Evolutionary conservation across 2,797 vertebrate species (phyloP), one percentile per base, ranked within the genome.

Genomic region (Danio albolineatus): DNA sequence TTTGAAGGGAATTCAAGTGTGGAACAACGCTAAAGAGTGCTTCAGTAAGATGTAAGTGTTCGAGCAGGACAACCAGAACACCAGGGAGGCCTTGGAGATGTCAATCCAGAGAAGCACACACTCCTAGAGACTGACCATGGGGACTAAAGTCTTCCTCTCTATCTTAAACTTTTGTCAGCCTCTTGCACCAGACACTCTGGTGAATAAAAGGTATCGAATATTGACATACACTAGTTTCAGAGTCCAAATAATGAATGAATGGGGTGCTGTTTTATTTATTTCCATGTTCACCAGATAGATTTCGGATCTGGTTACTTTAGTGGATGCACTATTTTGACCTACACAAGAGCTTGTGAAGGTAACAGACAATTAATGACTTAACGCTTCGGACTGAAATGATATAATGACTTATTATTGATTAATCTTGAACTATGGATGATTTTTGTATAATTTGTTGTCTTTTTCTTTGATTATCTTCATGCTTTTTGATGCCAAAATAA

Each of bases 11-110:
- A 97, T 99, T 92, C 97, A 98, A 89, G 96, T 99, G 89, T 99
- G 97, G 97, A 97, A 95, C 88, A 98, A 99, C 56, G 97, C 97
- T 86, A 98, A 98, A 88, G 97, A 99, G 88, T 98, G 97, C 89
- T 99, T 99, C 93, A 96, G 94, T 93, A 99, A 98, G 94, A 98
- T 98, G 96, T 98, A 93, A 97, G 89, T 62, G 59, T 39, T 59
- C 85, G 78, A 71, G 21, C 80, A 46, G 56, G 51, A 56, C 76
- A 64, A 79, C 65, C 60, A 78, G 70, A 81, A 82, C 75, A 74
- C 53, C 38, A 28, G 28, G 82, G 41, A 64, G 54, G 60, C 73
- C 66, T 74, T 78, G 64, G 43, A 74, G 21, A 51, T 39, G 46
- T 36, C 39, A 17, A 73, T 69, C 48, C 61, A 81, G 62, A 70